A percentile compares a stretch with the other conserved stretches of the same genome.
These are phyloP conservation scores for Pimpla rufipes DNA, from an alignment of 2,888 invertebrate species.

Conservation along the genomic window DNA sequence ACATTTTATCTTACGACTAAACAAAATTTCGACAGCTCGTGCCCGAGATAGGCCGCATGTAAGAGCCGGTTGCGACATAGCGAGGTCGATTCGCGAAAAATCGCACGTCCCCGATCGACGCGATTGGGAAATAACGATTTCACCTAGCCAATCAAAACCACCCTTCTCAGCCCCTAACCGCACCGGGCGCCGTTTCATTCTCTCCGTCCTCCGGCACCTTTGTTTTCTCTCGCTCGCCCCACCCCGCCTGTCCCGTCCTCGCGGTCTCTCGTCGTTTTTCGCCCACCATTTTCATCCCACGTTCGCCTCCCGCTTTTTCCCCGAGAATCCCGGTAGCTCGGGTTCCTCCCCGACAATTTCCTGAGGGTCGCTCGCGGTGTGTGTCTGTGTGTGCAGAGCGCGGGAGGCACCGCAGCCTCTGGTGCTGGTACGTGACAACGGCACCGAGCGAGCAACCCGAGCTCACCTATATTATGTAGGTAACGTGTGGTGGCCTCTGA, in stretches of 20 bases:
- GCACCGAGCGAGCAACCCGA: slow-evolving; percentile 47
- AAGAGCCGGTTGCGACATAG: neutral
- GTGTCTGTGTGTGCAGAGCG: slow-evolving; percentile 15
- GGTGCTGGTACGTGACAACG: slow-evolving; percentile 70
- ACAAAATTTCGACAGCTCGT: slow-evolving; percentile 12
- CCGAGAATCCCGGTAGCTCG: slow-evolving; percentile 70
- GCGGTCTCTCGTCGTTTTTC: slow-evolving; percentile 30
- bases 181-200: slow-evolving; percentile 55
- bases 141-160: slow-evolving; percentile 63
- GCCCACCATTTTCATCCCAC: slow-evolving; percentile 49
- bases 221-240: slow-evolving; percentile 6
- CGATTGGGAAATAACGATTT: slow-evolving; percentile 65
- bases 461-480: slow-evolving; percentile 69
- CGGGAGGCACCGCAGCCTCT: slow-evolving; percentile 43
- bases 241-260: neutral
- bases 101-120: slow-evolving; percentile 42
- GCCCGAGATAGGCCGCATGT: neutral
- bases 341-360: slow-evolving; percentile 70
- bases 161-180: slow-evolving; percentile 38
- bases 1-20: neutral
- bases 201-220: slow-evolving; percentile 40
- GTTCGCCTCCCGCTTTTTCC: slow-evolving; percentile 26
- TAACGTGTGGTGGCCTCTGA: slow-evolving; percentile 70
- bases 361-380: slow-evolving; percentile 62
- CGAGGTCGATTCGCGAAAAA: slow-evolving; percentile 15